Evolutionary conservation across 2,113 vertebrate species (phyloP).

Genomic region (Sinocyclocheilus anshuiensis): DNA sequence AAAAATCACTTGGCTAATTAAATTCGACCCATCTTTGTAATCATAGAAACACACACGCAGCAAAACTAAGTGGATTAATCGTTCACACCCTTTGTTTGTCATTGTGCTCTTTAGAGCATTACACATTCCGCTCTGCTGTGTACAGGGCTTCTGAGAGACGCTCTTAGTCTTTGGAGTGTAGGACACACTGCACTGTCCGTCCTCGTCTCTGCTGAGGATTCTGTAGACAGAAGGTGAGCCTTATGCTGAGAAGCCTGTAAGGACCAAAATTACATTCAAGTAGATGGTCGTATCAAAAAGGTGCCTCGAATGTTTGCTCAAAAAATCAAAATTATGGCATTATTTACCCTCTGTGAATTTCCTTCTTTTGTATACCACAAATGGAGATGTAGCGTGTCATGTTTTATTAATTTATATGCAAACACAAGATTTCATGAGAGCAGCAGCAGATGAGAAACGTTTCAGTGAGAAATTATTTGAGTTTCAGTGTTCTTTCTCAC

Average conservation of each 20-base stretch:
- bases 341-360: neutral
- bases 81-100: conserved; percentile 65
- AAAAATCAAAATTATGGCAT: neutral
- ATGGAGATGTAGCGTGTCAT: neutral
- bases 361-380: neutral
- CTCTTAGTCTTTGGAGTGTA: conserved; percentile 34
- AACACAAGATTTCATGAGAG: neutral
- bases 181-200: conserved; percentile 25
- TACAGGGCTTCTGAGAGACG: conserved; percentile 47
- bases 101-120: conserved; percentile 67
- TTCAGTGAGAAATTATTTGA: neutral
- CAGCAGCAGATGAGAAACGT: neutral
- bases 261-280: neutral
- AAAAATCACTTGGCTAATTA: conserved; percentile 63
- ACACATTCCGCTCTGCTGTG: conserved; percentile 56
- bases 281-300: neutral
- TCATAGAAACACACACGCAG: conserved; percentile 66
- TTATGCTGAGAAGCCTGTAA: conserved; percentile 11
- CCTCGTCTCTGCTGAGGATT: conserved; percentile 9
- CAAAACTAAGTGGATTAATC: conserved; percentile 72
- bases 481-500: neutral
- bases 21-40: conserved; percentile 67
- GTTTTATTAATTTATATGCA: neutral
- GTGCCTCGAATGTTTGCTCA: neutral
- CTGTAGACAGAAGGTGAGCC: conserved; percentile 38